Conservation (phyloP, 2,888 invertebrate species). For the Tetranychus piercei region DNA sequence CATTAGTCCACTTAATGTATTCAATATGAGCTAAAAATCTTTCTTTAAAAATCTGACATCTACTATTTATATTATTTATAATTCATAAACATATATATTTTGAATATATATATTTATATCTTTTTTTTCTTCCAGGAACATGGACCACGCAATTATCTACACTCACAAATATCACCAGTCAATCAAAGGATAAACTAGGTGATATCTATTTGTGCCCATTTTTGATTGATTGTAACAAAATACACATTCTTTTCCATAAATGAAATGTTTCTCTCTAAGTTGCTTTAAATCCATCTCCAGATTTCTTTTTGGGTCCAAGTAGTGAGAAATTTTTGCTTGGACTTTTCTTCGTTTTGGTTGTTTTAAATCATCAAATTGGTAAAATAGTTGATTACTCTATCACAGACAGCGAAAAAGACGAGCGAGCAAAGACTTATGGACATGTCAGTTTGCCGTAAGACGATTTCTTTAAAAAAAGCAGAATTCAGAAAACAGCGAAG, state of each 20-base stretch:
- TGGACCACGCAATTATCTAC: background rate
- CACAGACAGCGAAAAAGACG: background rate
- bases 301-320: too few relatives aligned
- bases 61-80: too few relatives aligned
- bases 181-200: background rate
- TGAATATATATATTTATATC: background rate
- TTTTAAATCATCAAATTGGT: background rate
- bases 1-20: too few relatives aligned
- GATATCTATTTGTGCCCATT: background rate
- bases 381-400: background rate
- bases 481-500: background rate
- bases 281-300: too few relatives aligned
- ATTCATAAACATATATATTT: background rate
- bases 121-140: background rate
- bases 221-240: background rate
- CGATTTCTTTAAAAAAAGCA: background rate
- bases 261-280: too few relatives aligned
- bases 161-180: background rate
- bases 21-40: too few relatives aligned
- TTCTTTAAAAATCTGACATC: too few relatives aligned
- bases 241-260: background rate
- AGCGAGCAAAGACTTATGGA: background rate
- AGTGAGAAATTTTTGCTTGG: background rate
- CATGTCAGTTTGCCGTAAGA: background rate
- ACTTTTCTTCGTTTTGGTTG: background rate